Base-by-base conservation (phyloP, 2,888 invertebrate genomes). In the Mimas tiliae region DNA sequence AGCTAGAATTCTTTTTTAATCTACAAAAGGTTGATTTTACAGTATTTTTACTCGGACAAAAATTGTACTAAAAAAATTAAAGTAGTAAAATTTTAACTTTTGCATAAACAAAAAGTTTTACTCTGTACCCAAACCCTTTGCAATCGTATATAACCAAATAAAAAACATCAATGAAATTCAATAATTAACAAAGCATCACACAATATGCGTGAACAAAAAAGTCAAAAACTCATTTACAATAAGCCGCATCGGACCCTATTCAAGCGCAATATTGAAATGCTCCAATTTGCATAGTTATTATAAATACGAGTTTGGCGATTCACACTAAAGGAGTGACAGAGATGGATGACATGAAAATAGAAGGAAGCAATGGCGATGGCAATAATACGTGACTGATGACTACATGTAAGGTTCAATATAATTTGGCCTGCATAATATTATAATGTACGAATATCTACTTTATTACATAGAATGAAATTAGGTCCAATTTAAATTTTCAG, bases 241-340 rank as follows among this genome's bases (percentile, higher is more conserved):
- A 84, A 85, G 82, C 86, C 78, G 77, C 82, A 83, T 81, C 81
- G 79, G 75, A 80, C 78, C 79, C 77, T 82, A 80, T 79, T 84
- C 81, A 83, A 82, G 86, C 87, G 85, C 81, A 85, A 85, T 88
- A 89, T 89, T 89, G 85, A 86, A 90, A 88, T 86, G 82, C 82
- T 83, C 82, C 82, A 86, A 89, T 90, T 90, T 89, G 88, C 89
- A 90, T 90, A 89, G 87, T 88, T 89, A 89, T 88, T 89, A 89
- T 87, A 86, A 85, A 87, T 83, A 88, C 84, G 87, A 86, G 81
- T 80, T 81, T 83, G 83, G 77, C 79, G 78, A 83, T 83, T 85
- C 81, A 80, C 78, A 76, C 71, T 72, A 75, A 68, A 68, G 66
- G 77, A 72, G 74, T 58, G 80, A 83, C 70, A 76, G 76, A 75